Base-by-base conservation (phyloP, 1,140 invertebrate genomes). In the Rhizoglyphus robini region DNA sequence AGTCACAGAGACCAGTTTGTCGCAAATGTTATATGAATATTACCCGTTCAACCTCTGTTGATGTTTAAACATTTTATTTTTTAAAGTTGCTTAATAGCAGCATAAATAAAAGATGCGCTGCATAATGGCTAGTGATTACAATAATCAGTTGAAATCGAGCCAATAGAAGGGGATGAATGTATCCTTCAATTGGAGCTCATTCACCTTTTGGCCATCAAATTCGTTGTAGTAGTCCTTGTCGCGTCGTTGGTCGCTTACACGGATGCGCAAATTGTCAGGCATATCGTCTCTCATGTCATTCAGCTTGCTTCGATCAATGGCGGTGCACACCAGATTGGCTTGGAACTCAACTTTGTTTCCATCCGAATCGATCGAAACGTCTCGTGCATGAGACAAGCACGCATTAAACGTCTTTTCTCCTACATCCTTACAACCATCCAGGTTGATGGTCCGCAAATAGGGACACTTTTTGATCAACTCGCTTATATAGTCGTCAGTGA, bases 1-100 rank as follows among this genome's bases (percentile, higher is more conserved):
- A 85, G 67, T 82, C 83, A 69, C 80, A 84, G 34, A 88, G 90
- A 23, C 89, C 91, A 58, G 88, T 91, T 1, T 96, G 92, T 76
- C 84, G 87, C 70, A 82, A 83, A 31, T 97, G 93, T 79, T 88
- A 81, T 72, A 81, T 81, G 68, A 76, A 76, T 49, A 71, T 82
- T 20, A 75, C 70, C 1, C 54, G 46, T 8, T 49, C 63, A 3
- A 64, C 32, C 27, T 49, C 46, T 2, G 51, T 64, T 51, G 63
- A 64, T 38, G n/a, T 27, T 13, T 63, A 31, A 46, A 57, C 2
- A 27, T 29, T 46, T 63, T 49, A 27, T 54, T 63, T 3, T 4
- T 49, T 46, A 2, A 36, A 23, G n/a, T n/a, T n/a, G n/a, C n/a
- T n/a, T n/a, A n/a, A n/a, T n/a, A n/a, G n/a, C n/a, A n/a, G n/a